phyloP scores from a whole-genome alignment of 2,888 invertebrate species.

The Tipula helvola region DNA sequence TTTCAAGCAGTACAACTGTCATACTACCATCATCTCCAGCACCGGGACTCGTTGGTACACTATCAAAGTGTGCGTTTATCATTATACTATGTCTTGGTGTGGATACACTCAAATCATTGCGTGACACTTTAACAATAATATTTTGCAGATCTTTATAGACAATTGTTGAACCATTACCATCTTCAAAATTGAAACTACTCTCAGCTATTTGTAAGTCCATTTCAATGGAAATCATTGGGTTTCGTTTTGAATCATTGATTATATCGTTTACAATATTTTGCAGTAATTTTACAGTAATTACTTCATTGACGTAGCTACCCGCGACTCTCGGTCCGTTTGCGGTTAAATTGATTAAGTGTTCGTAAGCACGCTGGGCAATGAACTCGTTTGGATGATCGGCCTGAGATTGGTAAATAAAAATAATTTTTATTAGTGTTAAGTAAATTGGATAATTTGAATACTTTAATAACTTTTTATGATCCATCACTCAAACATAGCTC shows the following conservation, averaged over 20 bases:
- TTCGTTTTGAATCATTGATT: constrained; percentile 21
- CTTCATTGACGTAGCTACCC: constrained; percentile 62
- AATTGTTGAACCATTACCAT: not conserved
- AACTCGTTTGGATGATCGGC: constrained; percentile 39
- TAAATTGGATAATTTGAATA: not conserved
- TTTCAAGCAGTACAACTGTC: constrained; percentile 50
- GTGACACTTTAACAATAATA: constrained; percentile 27
- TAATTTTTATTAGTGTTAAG: not conserved
- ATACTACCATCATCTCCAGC: constrained; percentile 52
- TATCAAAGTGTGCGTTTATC: constrained; percentile 89
- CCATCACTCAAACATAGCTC: too few relatives aligned
- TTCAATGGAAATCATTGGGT: constrained; percentile 25
- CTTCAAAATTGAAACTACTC: constrained; percentile 19
- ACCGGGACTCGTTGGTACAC: constrained; percentile 73
- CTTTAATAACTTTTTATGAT: too few relatives aligned
- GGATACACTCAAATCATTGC: constrained; percentile 11
- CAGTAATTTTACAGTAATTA: constrained; percentile 41
- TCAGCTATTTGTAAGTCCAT: constrained; percentile 30
- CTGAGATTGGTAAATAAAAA: not conserved
- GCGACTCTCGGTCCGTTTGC: constrained; percentile 55
- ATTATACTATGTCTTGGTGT: constrained; percentile 35
- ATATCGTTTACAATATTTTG: constrained; percentile 22
- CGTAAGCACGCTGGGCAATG: constrained; percentile 54
- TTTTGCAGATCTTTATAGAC: constrained; percentile 31
- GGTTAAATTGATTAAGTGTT: constrained; percentile 47